Evolutionary conservation across 2,113 vertebrate genomes (phyloP), one percentile per base, ranked within the genome.

Genomic region (Myxocyprinus asiaticus): DNA sequence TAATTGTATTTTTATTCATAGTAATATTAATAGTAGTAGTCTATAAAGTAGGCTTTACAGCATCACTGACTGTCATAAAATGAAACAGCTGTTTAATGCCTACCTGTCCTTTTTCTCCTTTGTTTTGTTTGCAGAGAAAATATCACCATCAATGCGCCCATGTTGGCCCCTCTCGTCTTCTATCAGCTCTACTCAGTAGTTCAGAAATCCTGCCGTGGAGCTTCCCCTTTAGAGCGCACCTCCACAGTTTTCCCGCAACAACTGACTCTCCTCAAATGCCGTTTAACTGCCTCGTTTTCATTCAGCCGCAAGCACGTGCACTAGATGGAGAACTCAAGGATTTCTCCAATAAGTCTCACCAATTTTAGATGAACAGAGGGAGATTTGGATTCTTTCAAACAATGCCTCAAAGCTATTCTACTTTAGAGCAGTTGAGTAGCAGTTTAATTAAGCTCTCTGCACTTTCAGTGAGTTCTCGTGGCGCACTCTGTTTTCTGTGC

Each of bases 91-190:
- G 33, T 11, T 53, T 62, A 22, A 63, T 65, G 66, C 86, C 84
- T 93, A 93, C 92, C 92, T 92, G 80, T 80, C 14, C 70, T 78
- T 76, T 88, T 85, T 78, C 83, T 87, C 67, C 79, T 83, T 78
- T 89, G 84, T 82, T 93, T 91, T 8, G 89, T 77, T 83, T 93
- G 90, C 7, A 91, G 62, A 63, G 89, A 93, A 89, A 94, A 88
- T 86, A 86, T 92, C 81, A 92, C 83, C 85, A 90, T 88, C 3
- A 80, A 73, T 81, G 90, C 86, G 7, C 80, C 86, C 6, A 72
- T 90, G 79, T 82, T 90, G 88, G 70, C 81, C 82, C n/a, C 78
- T 80, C 74, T 33, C 79, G 70, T 7, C 50, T n/a, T 76, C 14
- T 65, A 5, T 62, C 15, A 45, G 17, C 12, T 42, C 47, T 9